Evolutionary conservation across 2,888 invertebrate genomes (phyloP).

Genomic region (Athetis lepigone): DNA sequence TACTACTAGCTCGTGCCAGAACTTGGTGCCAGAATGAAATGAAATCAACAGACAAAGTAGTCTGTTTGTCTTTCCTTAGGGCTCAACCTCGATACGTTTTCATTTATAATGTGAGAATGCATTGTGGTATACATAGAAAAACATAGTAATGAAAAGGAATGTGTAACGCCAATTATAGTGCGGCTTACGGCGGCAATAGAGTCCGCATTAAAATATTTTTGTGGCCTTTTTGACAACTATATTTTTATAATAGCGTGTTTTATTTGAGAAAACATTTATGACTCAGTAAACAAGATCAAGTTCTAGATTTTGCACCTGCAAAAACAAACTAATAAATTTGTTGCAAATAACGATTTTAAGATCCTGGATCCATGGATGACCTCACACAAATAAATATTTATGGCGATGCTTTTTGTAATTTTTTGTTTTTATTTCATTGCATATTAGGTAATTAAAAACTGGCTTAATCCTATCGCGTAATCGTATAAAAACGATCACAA

Average conservation of each 20-base stretch:
- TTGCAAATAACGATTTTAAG: conserved; percentile 17
- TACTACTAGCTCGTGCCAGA: too few relatives aligned
- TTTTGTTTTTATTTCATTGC: neutral
- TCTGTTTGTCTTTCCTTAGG: too few relatives aligned
- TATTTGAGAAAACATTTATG: neutral
- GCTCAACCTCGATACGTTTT: too few relatives aligned
- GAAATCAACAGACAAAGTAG: too few relatives aligned
- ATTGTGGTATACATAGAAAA: neutral
- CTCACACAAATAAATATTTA: conserved; percentile 14
- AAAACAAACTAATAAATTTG: conserved; percentile 55
- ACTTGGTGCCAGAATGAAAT: too few relatives aligned
- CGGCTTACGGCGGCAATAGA: too few relatives aligned
- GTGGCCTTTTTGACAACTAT: neutral
- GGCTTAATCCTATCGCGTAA: neutral
- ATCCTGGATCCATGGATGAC: conserved; percentile 39
- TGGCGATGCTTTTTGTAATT: neutral
- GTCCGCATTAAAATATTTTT: too few relatives aligned
- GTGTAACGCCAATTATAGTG: too few relatives aligned
- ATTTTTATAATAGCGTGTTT: too few relatives aligned
- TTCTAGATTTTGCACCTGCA: conserved; percentile 40
- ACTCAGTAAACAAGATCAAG: conserved; percentile 16
- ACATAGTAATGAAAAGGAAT: neutral
- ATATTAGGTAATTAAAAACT: too few relatives aligned
- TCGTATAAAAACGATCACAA: too few relatives aligned
- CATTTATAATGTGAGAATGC: too few relatives aligned